Base-by-base conservation (phyloP, 53 echinoderm and acorn worm genomes). In the Temnopleurus reevesii region DNA sequence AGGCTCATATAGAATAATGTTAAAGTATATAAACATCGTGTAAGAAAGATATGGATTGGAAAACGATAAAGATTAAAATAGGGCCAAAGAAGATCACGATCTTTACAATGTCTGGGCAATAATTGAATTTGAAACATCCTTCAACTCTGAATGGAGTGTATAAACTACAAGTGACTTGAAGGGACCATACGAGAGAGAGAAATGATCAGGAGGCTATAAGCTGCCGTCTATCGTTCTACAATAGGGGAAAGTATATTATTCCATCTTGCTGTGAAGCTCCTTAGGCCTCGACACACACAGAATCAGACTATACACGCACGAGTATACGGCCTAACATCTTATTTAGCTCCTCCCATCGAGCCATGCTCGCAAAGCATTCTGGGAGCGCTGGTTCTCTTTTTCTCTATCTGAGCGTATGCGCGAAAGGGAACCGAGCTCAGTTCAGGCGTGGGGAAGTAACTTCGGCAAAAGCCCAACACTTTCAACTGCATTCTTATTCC, bases 291-390 rank as follows among this genome's bases (percentile, higher is more conserved):
- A 83, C 56, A 83, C 83, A 36, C 54, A 83, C 83, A 23, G 55
- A 36, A 47, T 35, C 83, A 83, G 55, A 13, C n/a, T 17, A 54
- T 51, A 34, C 54, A 31, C 23, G 81, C 47, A 55, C 57, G 36
- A 29, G 83, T 38, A 55, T 54, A 55, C 53, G 28, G 53, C 81
- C 81, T 81, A 23, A 28, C 81, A 81, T 47, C 44, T 51, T 55
- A 55, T 15, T 28, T 66, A 87, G 88, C 88, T 87, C 88, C 88
- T 87, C 88, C 88, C 88, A 87, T 87, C 76, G 65, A 29, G 31
- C 88, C 13, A 9, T 21, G 53, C 76, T 34, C 29, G 88, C 88
- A 87, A 71, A 34, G 88, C 71, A 87, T 87, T 87, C 51, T 87
- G 88, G 88, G 88, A 87, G 65, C 23, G 88, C 19, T 33, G 2